Evolutionary conservation across 2,113 vertebrate genomes (phyloP).

Genomic region (Tragelaphus buxtoni): DNA sequence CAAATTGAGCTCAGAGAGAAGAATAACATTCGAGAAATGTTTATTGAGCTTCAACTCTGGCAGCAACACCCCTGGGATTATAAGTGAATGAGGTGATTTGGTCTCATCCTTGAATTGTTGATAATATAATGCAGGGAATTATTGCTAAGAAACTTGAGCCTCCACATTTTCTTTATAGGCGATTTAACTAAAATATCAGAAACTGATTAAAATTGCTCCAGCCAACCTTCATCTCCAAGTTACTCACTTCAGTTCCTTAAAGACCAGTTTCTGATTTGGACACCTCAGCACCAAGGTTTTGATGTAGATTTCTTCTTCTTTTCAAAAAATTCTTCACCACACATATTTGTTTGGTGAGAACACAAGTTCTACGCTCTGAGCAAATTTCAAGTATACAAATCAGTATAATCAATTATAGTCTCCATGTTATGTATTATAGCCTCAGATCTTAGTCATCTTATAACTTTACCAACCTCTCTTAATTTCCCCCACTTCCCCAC

Average conservation of each 20-base stretch:
- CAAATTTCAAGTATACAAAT: background rate
- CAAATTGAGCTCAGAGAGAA: background rate
- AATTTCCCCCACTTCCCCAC: background rate
- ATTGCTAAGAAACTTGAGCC: background rate
- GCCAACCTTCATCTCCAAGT: background rate
- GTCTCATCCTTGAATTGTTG: background rate
- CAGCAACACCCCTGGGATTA: background rate
- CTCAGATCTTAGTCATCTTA: background rate
- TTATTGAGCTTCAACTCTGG: background rate
- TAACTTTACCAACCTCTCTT: background rate
- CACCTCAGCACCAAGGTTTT: background rate
- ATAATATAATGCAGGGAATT: background rate
- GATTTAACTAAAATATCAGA: background rate
- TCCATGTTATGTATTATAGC: background rate
- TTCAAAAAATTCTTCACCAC: background rate
- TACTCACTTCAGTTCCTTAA: background rate
- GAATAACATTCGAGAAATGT: background rate
- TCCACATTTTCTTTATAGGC: background rate
- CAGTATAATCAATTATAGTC: background rate
- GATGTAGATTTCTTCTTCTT: background rate
- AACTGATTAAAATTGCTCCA: background rate
- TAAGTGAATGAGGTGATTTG: background rate
- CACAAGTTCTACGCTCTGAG: background rate
- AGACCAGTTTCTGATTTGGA: background rate
- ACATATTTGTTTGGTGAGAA: background rate